Base-by-base conservation (phyloP, 2,888 invertebrate genomes). In the Plebejus melissa region DNA sequence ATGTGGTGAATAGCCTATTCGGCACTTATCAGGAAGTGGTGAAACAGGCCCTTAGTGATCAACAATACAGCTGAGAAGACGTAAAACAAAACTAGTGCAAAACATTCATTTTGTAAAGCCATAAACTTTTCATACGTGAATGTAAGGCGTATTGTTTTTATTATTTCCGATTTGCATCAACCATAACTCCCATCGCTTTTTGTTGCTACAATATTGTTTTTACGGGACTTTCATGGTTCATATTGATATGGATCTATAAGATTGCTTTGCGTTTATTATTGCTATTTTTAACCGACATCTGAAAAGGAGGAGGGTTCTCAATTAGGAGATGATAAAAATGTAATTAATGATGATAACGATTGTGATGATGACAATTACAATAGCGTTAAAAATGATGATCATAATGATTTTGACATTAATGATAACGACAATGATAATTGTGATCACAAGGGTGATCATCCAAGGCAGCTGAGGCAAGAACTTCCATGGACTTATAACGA, bases 111-210 rank as follows among this genome's bases (percentile, higher is more conserved):
- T 36, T 5, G 5, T 36, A 28, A 60, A 60, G 75, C 69, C 74
- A 77, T 84, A 85, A 65, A 65, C 65, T 65, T 32, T 36, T 36
- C 65, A 65, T 36, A 65, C 32, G 60, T 58, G n/a, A 9, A 60
- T 4, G 60, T 13, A 36, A 28, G 65, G 36, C 65, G 32, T 65
- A 65, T 65, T 32, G 32, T 65, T 65, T 65, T 65, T 65, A 65
- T 65, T 65, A 65, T 65, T 65, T 65, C 32, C 65, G 65, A 65
- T 65, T 36, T 65, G 65, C 65, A 65, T 65, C 65, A 65, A 32
- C 32, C 65, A 65, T 65, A 65, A 16, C 65, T 65, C 13, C 13
- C 28, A 65, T 32, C 32, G 65, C 65, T 65, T 65, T 65, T 65
- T 32, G 65, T 65, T 65, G 65, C 32, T 65, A 65, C 65, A 65